A percentile compares a stretch with the other conserved stretches of the same genome.
Evolutionary conservation across 92 coral and sea anemone species (phyloP).

Genomic region (Bergia puertoricense): DNA sequence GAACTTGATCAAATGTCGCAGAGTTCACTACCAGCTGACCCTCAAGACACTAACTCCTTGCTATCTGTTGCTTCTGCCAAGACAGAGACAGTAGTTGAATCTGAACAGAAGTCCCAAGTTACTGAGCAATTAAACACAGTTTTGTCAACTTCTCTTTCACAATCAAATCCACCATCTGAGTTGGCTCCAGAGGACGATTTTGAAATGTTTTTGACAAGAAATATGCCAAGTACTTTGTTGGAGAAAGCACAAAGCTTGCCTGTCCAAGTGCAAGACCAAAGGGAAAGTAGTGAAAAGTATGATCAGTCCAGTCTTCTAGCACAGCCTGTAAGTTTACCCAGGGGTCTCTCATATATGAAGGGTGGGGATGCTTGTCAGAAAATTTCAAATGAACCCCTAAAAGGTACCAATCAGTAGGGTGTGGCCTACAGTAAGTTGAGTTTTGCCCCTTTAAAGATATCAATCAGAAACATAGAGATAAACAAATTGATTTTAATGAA

Average conservation of each 20-base stretch:
- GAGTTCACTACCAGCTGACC: neutral
- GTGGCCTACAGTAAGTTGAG: too few relatives aligned
- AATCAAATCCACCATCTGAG: conserved; percentile 2
- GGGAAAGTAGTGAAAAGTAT: neutral
- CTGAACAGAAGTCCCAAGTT: neutral
- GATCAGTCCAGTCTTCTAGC: neutral
- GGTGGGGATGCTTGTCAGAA: too few relatives aligned
- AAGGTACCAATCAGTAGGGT: too few relatives aligned
- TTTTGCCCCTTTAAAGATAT: too few relatives aligned
- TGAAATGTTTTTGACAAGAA: conserved; percentile 10
- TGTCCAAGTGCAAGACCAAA: neutral
- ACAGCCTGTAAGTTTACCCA: neutral
- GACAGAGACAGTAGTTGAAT: neutral
- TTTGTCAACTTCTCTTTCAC: neutral
- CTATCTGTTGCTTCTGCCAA: neutral
- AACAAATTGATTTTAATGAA: too few relatives aligned
- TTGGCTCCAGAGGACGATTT: conserved; percentile 15
- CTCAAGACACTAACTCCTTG: neutral
- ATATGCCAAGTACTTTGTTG: conserved; percentile 9
- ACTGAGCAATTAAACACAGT: neutral
- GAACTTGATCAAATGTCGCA: neutral
- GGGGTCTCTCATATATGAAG: too few relatives aligned
- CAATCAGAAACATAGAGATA: too few relatives aligned
- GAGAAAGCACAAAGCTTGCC: neutral
- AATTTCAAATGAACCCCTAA: too few relatives aligned